Conservation (phyloP, 2,888 invertebrate genomes). For the Lasioglossum pauxillum region DNA sequence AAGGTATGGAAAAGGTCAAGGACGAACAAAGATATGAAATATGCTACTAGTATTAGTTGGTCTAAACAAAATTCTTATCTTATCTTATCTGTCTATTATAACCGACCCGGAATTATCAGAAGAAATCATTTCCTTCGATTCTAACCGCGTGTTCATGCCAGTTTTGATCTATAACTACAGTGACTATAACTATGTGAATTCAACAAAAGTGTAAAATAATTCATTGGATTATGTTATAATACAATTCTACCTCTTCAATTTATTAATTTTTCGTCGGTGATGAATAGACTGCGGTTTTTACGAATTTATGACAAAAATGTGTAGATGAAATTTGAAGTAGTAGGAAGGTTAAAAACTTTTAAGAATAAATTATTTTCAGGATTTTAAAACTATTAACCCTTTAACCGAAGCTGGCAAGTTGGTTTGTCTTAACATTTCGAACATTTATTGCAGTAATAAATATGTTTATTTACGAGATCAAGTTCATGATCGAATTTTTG, state of each 20-base stretch:
- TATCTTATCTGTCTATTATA: neutral
- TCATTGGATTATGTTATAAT: neutral
- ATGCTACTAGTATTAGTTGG: neutral
- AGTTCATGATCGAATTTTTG: too few species aligned
- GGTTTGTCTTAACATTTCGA: too few species aligned
- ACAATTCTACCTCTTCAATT: neutral
- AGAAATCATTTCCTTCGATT: neutral
- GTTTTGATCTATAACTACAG: neutral
- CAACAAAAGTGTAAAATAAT: neutral
- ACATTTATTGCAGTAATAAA: too few species aligned
- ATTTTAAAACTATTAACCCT: neutral
- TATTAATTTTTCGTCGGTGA: neutral
- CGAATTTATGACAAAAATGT: neutral
- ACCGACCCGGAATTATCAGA: neutral
- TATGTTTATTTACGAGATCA: too few species aligned
- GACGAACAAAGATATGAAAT: neutral
- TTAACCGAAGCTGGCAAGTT: neutral
- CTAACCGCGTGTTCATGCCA: neutral
- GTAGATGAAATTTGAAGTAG: neutral
- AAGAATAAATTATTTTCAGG: neutral
- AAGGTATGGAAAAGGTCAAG: too few species aligned
- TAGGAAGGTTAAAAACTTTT: neutral
- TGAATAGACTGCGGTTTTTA: neutral
- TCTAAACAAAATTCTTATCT: neutral
- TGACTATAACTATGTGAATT: neutral